phyloP scores from a whole-genome alignment of 92 coral and sea anemone genomes.

The Epizoanthus fatuus region DNA sequence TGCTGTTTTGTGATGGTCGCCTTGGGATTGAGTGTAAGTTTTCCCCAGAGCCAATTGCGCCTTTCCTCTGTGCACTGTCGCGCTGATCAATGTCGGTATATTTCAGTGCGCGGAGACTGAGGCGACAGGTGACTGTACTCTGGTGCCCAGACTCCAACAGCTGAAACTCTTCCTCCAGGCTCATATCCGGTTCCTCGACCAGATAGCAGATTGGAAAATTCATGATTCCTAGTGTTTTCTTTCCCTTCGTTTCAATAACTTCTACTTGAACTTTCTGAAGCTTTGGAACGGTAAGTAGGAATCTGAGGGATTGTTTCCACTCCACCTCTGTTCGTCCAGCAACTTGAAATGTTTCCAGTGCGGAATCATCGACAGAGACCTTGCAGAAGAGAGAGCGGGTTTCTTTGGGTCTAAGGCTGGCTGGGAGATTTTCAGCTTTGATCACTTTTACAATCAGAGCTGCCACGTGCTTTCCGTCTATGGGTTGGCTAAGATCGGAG shows the following conservation, averaged over 20 bases:
- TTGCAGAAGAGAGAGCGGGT: slow-evolving; percentile 77
- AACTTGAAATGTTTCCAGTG: slow-evolving; percentile 67
- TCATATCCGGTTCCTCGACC: slow-evolving; percentile 88
- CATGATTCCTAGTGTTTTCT: slow-evolving; percentile 64
- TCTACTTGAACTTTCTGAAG: slow-evolving; percentile 69
- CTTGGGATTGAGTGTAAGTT: background rate
- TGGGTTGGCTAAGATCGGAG: slow-evolving; percentile 75
- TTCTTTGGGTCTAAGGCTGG: slow-evolving; percentile 55
- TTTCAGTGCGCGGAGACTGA: slow-evolving; percentile 87
- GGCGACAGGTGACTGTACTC: slow-evolving; percentile 78
- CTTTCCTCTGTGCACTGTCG: background rate
- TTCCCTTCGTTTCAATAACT: slow-evolving; percentile 70
- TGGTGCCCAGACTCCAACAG: slow-evolving; percentile 66
- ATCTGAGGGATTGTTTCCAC: slow-evolving; percentile 90
- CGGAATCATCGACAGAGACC: slow-evolving; percentile 78
- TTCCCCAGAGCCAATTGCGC: background rate
- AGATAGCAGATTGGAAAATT: slow-evolving; percentile 69
- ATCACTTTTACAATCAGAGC: slow-evolving; percentile 87
- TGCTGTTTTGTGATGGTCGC: background rate
- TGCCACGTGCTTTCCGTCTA: slow-evolving; percentile 76
- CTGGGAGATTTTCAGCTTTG: slow-evolving; percentile 79
- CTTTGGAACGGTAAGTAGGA: slow-evolving; percentile 83
- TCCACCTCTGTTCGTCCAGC: slow-evolving; percentile 56
- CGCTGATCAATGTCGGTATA: slow-evolving; percentile 37
- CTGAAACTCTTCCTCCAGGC: slow-evolving; percentile 78